Conservation (phyloP, 2,113 vertebrate genomes). For the Spheniscus mendiculus region DNA sequence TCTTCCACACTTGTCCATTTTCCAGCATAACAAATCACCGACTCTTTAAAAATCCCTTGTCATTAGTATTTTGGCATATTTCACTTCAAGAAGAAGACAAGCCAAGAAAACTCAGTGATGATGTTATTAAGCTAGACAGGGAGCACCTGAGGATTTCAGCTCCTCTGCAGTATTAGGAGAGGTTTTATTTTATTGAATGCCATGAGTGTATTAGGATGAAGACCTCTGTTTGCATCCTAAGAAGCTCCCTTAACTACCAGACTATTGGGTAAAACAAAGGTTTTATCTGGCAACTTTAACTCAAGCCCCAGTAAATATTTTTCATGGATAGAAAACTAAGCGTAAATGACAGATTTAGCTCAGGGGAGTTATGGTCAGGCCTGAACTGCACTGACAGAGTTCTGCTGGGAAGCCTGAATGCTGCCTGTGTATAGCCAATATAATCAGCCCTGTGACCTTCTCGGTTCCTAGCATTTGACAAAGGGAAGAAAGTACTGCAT, state of each 20-base stretch:
- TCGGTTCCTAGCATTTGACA: not conserved
- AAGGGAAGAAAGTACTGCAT: not conserved
- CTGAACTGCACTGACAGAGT: slow-evolving; percentile 45
- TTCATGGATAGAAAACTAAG: slow-evolving; percentile 40
- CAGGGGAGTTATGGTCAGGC: slow-evolving; percentile 32
- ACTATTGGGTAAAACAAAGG: not conserved
- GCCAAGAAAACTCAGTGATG: slow-evolving; percentile 8
- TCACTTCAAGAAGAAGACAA: slow-evolving; percentile 24
- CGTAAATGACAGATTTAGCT: slow-evolving; percentile 44
- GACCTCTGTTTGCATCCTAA: not conserved
- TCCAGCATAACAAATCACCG: not conserved
- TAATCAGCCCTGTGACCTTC: slow-evolving; percentile 57
- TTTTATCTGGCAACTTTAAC: slow-evolving; percentile 32
- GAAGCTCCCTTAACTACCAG: slow-evolving; percentile 19
- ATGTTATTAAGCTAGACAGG: slow-evolving; percentile 35
- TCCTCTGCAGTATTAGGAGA: not conserved
- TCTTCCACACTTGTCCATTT: not conserved
- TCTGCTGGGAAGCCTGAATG: slow-evolving; percentile 38
- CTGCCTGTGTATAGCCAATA: slow-evolving; percentile 20
- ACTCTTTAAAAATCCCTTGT: slow-evolving; percentile 41
- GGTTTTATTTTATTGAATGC: slow-evolving; percentile 18
- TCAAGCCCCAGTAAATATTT: slow-evolving; percentile 42
- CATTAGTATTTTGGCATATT: slow-evolving; percentile 40
- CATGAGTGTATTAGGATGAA: not conserved
- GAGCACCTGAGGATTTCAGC: slow-evolving; percentile 53